These are phyloP conservation scores for Cromileptes altivelis DNA, from an alignment of 2,113 vertebrate species.

Conservation along the genomic window DNA sequence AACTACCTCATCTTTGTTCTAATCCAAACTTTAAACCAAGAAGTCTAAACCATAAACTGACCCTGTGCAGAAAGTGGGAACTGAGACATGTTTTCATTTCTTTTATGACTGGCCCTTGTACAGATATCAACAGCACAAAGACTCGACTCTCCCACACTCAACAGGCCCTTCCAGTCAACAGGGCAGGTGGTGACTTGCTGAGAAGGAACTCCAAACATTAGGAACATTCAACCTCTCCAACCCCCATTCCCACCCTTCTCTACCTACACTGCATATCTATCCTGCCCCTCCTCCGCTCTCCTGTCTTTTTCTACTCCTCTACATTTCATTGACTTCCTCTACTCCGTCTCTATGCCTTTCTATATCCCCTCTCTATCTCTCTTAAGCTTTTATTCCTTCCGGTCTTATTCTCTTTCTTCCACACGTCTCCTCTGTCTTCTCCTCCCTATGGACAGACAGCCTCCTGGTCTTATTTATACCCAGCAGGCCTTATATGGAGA, in stretches of 20 bases:
- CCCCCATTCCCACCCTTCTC: constrained; percentile 21
- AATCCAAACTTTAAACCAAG: not conserved
- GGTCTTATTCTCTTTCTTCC: not conserved
- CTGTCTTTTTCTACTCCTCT: no score
- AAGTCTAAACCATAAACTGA: not conserved
- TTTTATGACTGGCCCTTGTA: not conserved
- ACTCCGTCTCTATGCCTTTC: not conserved
- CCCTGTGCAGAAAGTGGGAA: not conserved
- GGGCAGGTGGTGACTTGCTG: constrained; percentile 71
- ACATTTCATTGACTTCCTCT: no score
- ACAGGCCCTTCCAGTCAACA: constrained; percentile 11
- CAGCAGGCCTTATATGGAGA: constrained; percentile 52
- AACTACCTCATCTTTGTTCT: not conserved
- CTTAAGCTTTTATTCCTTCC: no score
- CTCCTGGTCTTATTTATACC: constrained; percentile 42
- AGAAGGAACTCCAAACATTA: constrained; percentile 53
- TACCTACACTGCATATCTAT: not conserved
- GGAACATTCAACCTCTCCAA: constrained; percentile 37
- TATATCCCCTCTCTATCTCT: not conserved
- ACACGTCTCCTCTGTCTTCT: not conserved
- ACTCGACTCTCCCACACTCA: constrained; percentile 4
- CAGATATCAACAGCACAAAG: not conserved
- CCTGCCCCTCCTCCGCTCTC: not conserved
- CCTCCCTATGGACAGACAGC: constrained; percentile 1
- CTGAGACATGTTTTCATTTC: not conserved